These are phyloP conservation scores for Eubasilissa splendida DNA, from an alignment of 2,888 invertebrate genomes.

Conservation along the genomic window DNA sequence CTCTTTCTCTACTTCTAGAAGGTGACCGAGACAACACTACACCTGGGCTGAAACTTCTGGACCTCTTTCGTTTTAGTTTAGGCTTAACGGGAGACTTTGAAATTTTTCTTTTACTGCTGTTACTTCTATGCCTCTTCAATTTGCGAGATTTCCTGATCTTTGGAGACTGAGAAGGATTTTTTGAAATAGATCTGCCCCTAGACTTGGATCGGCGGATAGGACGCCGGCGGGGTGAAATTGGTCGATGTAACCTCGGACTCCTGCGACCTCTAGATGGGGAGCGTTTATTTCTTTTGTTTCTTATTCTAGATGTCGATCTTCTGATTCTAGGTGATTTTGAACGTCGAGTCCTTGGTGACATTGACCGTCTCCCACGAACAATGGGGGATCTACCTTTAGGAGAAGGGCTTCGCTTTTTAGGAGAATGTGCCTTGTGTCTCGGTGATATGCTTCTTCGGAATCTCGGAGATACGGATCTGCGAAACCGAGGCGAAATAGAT, in stretches of 20 bases:
- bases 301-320: slow-evolving; percentile 51
- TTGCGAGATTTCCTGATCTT: slow-evolving; percentile 61
- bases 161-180: slow-evolving; percentile 59
- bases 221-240: slow-evolving; percentile 61
- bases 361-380: slow-evolving; percentile 59
- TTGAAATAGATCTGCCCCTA: slow-evolving; percentile 59
- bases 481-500: slow-evolving; percentile 62
- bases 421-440: slow-evolving; percentile 57
- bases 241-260: slow-evolving; percentile 19
- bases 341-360: slow-evolving; percentile 48
- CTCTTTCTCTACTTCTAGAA: slow-evolving; percentile 63
- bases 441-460: slow-evolving; percentile 59
- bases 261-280: slow-evolving; percentile 59
- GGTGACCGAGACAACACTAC: slow-evolving; percentile 62
- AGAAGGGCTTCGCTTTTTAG: slow-evolving; percentile 59
- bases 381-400: slow-evolving; percentile 59
- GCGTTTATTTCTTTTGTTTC: slow-evolving; percentile 57
- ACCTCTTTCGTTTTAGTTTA: slow-evolving; percentile 59
- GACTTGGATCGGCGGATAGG: slow-evolving; percentile 59
- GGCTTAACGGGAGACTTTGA: slow-evolving; percentile 65
- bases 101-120: slow-evolving; percentile 62
- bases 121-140: slow-evolving; percentile 61
- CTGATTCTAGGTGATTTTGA: slow-evolving; percentile 53
- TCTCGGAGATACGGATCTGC: slow-evolving; percentile 61
- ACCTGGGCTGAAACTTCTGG: slow-evolving; percentile 63